Evolutionary conservation across 2,888 invertebrate genomes (phyloP).

Genomic region (Diarsia mendica): DNA sequence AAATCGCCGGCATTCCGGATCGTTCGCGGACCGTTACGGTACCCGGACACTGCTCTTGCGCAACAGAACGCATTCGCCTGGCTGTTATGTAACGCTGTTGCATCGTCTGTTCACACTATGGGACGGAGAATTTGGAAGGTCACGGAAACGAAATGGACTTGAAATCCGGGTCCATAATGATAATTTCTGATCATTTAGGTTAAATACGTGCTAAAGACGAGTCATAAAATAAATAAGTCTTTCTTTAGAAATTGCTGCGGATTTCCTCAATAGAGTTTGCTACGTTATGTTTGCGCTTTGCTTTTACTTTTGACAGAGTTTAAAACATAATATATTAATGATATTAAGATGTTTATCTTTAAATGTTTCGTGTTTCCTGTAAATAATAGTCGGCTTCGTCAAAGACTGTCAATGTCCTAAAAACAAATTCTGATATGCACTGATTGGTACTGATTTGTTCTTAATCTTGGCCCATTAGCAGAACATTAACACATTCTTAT

Average conservation of each 20-base stretch:
- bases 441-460: neutral
- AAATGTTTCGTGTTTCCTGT: neutral
- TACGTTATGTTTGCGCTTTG: neutral
- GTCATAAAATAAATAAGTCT: slow-evolving; percentile 6
- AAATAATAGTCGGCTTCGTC: neutral
- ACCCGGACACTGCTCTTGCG: slow-evolving; percentile 86
- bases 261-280: slow-evolving; percentile 4
- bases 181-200: slow-evolving; percentile 16
- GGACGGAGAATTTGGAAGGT: slow-evolving; percentile 55
- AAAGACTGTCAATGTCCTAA: neutral
- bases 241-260: slow-evolving; percentile 12
- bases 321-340: neutral
- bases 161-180: slow-evolving; percentile 45
- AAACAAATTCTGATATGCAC: neutral
- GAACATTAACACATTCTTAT: too few species aligned
- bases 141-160: slow-evolving; percentile 37
- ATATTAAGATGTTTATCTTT: neutral
- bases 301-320: neutral
- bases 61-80: slow-evolving; percentile 83
- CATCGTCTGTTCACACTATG: slow-evolving; percentile 76
- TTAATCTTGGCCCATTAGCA: neutral
- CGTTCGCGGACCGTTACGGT: slow-evolving; percentile 85
- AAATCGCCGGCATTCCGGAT: slow-evolving; percentile 88
- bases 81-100: slow-evolving; percentile 83
- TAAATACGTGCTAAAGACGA: slow-evolving; percentile 6